Evolutionary conservation across 2,113 vertebrate genomes (phyloP).

Genomic region (Genyomyrus donnyi): DNA sequence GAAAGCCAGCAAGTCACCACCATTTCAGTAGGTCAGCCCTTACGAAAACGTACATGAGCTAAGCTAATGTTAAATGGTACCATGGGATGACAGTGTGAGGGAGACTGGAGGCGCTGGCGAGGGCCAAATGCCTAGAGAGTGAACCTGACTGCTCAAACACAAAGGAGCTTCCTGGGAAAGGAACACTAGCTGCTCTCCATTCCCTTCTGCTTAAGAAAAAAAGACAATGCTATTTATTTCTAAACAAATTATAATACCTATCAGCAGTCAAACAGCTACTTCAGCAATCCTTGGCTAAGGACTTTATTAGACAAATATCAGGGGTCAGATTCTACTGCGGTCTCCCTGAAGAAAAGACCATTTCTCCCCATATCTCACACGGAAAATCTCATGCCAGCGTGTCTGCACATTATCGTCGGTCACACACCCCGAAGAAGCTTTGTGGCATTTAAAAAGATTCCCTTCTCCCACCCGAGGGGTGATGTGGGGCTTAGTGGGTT

Average conservation of each 20-base stretch:
- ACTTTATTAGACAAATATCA: background rate
- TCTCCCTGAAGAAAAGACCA: background rate
- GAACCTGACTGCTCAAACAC: background rate
- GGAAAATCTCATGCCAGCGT: background rate
- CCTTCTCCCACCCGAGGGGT: background rate
- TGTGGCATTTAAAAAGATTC: background rate
- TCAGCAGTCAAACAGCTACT: background rate
- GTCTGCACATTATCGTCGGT: background rate
- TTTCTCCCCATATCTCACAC: background rate
- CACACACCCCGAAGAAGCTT: background rate
- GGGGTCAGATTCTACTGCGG: background rate
- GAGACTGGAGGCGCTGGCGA: background rate
- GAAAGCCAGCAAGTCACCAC: background rate
- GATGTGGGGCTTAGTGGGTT: background rate
- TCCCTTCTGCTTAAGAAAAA: background rate
- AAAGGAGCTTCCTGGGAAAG: background rate
- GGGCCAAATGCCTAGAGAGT: background rate
- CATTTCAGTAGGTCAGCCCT: background rate
- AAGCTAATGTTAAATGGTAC: background rate
- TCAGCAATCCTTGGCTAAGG: background rate
- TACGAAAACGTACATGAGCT: background rate
- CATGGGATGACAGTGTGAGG: background rate
- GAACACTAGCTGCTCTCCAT: background rate
- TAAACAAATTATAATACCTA: background rate
- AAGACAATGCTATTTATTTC: background rate